Base-by-base conservation (phyloP, 2,888 invertebrate genomes). In the Catocala fraxini region DNA sequence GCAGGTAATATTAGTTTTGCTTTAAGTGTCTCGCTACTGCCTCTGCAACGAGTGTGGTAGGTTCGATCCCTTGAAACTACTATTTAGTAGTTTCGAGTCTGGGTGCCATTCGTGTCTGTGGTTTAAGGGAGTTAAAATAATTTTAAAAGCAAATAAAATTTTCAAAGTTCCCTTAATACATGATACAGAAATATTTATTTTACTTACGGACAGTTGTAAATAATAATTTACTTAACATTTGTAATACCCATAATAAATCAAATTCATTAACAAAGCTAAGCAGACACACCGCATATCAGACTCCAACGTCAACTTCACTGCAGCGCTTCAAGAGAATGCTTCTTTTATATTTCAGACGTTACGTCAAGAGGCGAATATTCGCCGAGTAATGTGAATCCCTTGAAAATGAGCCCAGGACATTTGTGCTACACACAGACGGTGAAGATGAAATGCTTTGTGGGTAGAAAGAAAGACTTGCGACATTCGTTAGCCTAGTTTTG, bases 261-360 rank as follows among this genome's bases (percentile, higher is more conserved):
- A 46, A 34, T n/a, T 51, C 12, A 15, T 43, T 56, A 53, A 45
- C 15, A 10, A 15, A n/a, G 34, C 12, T 34, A 71, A 48, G 56
- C 34, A 7, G 54, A 5, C 15, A 43, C 39, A 51, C 70, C 65
- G 15, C 63, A 63, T 66, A 68, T 15, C 43, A 25, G 13, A 10
- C 25, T 76, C 63, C 56, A 54, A 70, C 59, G 35, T 74, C 75
- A 66, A 25, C 56, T 49, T 4, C n/a, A 56, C 68, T 75, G 69
- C 77, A 78, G 62, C 65, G 65, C 71, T 73, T 69, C 53, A 64
- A 72, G 74, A 85, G 78, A 84, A 84, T 82, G 80, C 79, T 78
- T 80, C 85, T 85, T 87, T 86, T 82, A 86, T 85, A 85, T 85
- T 82, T 84, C 79, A 82, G 78, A 76, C 70, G 71, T 68, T 54